Base-by-base conservation (phyloP, 2,888 invertebrate genomes). In the Dryomyza anilis region DNA sequence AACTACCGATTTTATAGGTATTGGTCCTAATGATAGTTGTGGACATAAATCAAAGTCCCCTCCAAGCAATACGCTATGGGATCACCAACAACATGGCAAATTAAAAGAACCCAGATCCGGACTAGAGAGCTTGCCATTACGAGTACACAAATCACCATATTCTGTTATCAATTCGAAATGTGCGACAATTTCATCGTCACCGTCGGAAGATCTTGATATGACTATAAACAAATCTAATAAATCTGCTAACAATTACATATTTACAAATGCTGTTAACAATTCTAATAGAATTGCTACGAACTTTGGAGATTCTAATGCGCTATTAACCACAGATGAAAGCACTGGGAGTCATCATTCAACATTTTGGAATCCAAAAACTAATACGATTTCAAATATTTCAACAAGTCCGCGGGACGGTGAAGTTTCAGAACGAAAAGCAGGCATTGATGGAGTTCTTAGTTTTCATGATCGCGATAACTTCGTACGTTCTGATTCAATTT, bases 401-500 rank as follows among this genome's bases (percentile, higher is more conserved):
- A 68, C 52, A 30, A 68, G 36, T 19, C 25, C 12, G n/a, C 65
- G 55, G 3, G 14, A n/a, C 8, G 60, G 45, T 10, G 50, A 14
- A 46, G 27, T 10, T n/a, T 14, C 21, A 3, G n/a, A n/a, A n/a
- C 57, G 59, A 50, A 57, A 46, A 57, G 48, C 45, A 16, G 55
- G 21, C 1, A 19, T 55, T 36, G 50, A 19, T 21, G 57, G 21
- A 39, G 64, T 65, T 56, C 63, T 30, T 16, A 50, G 64, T 55
- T 71, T 71, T 61, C 70, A 70, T 21, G 72, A 72, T 67, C 67
- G 72, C 19, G 77, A 81, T 50, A 77, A 74, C 46, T 84, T 84
- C 73, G 83, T 83, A 16, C 85, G 87, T 30, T 85, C 86, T 33
- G 87, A 87, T 75, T 85, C 87, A 12, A 84, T 87, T 70, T 76